These are phyloP conservation scores for Pteronura brasiliensis DNA, from an alignment of 2,113 vertebrate genomes.

Conservation along the genomic window DNA sequence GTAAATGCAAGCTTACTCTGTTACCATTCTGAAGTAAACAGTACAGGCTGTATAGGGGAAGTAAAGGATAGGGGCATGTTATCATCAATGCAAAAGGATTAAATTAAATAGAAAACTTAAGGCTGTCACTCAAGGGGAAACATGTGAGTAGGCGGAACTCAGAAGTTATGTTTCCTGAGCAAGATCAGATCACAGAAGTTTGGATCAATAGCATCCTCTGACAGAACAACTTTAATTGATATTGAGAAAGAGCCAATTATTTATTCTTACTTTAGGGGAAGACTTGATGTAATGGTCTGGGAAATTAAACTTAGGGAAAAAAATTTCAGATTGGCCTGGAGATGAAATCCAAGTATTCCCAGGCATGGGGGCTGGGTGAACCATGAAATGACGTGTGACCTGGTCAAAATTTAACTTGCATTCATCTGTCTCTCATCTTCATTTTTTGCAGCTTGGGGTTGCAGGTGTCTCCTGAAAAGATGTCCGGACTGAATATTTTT, in stretches of 20 bases:
- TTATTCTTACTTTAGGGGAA: constrained; percentile 16
- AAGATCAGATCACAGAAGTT: constrained; percentile 26
- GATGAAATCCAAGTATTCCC: constrained; percentile 18
- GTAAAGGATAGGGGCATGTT: not conserved
- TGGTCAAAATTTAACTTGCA: not conserved
- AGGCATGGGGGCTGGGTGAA: not conserved
- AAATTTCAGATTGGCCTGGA: not conserved
- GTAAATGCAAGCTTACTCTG: constrained; percentile 8
- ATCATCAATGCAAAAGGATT: not conserved
- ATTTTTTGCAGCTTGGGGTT: not conserved
- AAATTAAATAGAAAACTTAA: constrained; percentile 28
- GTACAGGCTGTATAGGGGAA: not conserved
- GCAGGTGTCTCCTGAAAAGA: not conserved
- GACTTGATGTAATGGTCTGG: not conserved
- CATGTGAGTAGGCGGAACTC: not conserved
- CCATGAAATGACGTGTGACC: not conserved
- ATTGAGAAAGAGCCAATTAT: constrained; percentile 38
- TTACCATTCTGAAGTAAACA: constrained; percentile 5
- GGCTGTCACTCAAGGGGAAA: not conserved
- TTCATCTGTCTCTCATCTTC: not conserved
- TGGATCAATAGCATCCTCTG: not conserved
- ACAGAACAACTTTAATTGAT: constrained; percentile 32
- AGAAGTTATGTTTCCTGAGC: not conserved
- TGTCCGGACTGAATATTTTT: not conserved
- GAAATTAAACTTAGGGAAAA: not conserved